Evolutionary conservation across 2,113 vertebrate genomes (phyloP).

Genomic region (Atherinomorus stipes): DNA sequence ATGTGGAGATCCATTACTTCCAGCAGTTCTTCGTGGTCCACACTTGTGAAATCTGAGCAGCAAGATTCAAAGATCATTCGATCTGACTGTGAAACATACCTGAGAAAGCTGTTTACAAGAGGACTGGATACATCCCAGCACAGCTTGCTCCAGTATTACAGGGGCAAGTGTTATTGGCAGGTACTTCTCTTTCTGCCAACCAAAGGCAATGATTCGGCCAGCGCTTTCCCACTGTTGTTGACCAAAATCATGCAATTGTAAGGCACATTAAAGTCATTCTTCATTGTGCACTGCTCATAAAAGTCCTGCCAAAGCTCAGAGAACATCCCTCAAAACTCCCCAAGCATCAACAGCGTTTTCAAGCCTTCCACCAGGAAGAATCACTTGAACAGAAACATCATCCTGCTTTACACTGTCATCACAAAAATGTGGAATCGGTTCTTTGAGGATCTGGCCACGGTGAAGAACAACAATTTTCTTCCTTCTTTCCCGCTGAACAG

Average conservation of each 20-base stretch:
- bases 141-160: no score
- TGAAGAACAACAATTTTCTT: background rate
- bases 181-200: background rate
- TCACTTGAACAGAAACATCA: background rate
- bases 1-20: background rate
- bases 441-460: background rate
- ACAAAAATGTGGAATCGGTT: background rate
- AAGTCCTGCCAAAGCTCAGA: background rate
- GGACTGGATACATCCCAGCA: no score
- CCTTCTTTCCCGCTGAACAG: background rate
- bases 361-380: background rate
- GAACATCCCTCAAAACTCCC: background rate
- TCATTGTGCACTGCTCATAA: background rate
- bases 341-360: background rate
- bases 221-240: background rate
- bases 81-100: conserved; percentile 1
- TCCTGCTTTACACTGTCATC: background rate
- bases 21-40: background rate
- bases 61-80: background rate
- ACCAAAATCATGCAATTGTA: no score
- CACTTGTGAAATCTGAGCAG: background rate
- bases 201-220: background rate
- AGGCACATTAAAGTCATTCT: no score
- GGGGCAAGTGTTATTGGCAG: no score
- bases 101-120: background rate